phyloP scores from a whole-genome alignment of 2,888 invertebrate genomes.

The Drosophila tanythrix region DNA sequence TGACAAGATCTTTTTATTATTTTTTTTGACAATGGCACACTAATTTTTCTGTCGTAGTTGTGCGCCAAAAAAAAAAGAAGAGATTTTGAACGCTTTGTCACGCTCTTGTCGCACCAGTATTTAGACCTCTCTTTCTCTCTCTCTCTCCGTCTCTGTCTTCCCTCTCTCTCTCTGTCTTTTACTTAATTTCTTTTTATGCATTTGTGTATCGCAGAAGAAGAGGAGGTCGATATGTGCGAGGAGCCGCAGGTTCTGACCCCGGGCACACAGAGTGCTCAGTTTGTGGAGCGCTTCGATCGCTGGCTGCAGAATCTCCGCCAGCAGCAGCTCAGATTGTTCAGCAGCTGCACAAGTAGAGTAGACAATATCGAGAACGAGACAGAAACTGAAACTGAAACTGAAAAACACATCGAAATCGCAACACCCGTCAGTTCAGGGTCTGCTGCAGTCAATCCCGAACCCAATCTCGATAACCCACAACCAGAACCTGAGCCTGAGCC shows the following conservation, averaged over 20 bases:
- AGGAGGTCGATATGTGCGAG: conserved; percentile 54
- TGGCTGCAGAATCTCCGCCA: conserved; percentile 72
- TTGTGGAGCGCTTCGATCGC: conserved; percentile 68
- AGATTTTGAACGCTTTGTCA: conserved; percentile 37
- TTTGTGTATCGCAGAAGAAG: conserved; percentile 50
- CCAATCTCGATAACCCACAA: conserved; percentile 32
- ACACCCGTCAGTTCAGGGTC: conserved; percentile 7
- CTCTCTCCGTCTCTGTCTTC: conserved; percentile 6
- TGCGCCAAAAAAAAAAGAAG: conserved; percentile 17
- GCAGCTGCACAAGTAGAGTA: conserved; percentile 74
- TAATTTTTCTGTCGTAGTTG: conserved; percentile 53
- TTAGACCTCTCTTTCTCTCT: conserved; percentile 4
- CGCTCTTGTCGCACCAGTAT: conserved; percentile 44
- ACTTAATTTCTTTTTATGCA: conserved; percentile 61
- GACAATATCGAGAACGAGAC: conserved; percentile 61
- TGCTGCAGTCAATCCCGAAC: conserved; percentile 13
- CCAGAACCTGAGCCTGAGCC: conserved; percentile 17
- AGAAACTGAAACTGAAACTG: conserved; percentile 32
- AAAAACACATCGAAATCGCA: conserved; percentile 12
- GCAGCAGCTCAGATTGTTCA: conserved; percentile 68
- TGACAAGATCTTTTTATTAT: conserved; percentile 44
- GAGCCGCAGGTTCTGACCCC: conserved; percentile 60
- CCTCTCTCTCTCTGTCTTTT: conserved; percentile 29
- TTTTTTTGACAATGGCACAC: conserved; percentile 67
- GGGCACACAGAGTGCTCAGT: conserved; percentile 62